Evolutionary conservation across 1,140 invertebrate species (phyloP), one percentile per base, ranked within the genome.

Genomic region (Microplitis mediator): DNA sequence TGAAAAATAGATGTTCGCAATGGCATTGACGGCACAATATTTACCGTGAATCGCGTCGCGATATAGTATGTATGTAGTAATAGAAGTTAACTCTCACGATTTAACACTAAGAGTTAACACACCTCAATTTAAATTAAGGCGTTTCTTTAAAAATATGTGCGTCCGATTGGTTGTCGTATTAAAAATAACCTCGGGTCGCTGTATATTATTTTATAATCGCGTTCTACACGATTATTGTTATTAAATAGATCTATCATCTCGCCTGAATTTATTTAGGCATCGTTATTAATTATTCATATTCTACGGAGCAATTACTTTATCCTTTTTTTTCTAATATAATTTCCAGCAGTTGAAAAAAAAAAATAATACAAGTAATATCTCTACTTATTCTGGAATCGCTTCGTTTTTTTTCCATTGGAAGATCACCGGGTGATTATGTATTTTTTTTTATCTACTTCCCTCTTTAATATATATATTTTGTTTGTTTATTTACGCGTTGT

Each of bases 81-180:
- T 45, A 45, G 39, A 6, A 45, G 6, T 39, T 39, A 65, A 65
- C 36, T 50, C 63, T 32, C 3, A 51, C 36, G 5, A 14, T 23
- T 16, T 14, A 51, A 35, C 16, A 14, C 4, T 50, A 65, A 65
- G 63, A 65, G 63, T 45, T 45, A 45, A 45, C 63, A 65, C 16
- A 13, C 31, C 34, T 23, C 39, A 4, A 54, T 54, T 14, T 36
- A 23, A 23, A 23, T 23, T 23, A 23, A 61, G n/a, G 35, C 39
- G 23, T 70, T 64, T 23, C 16, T 51, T 58, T 66, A 32, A 62
- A 67, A 70, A 66, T 16, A 66, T 67, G 74, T 79, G 78, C 79
- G 79, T 82, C 86, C 86, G 86, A 87, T 87, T 86, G 86, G 86
- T 86, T 83, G 86, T 86, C 84, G 85, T 87, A 87, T 87, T 87